Conservation (phyloP, 2,797 vertebrate genomes). For the Argentina silus region DNA sequence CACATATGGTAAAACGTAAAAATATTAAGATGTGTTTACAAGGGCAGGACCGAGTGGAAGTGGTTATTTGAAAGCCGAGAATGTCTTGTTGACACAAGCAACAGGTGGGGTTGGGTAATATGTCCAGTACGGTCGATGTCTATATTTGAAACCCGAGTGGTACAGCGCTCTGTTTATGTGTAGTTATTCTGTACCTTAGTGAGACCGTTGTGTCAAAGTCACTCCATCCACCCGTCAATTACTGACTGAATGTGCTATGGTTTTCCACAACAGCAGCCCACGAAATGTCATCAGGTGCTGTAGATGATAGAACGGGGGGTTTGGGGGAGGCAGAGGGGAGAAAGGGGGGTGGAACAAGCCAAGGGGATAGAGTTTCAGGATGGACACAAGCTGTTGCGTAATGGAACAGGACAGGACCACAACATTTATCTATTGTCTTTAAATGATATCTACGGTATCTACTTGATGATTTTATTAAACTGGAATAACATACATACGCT, state of each 20-base stretch:
- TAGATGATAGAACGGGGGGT: slow-evolving; percentile 3
- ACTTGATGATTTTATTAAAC: not conserved
- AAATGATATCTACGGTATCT: slow-evolving; percentile 17
- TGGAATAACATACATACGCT: too few relatives aligned
- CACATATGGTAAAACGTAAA: not conserved
- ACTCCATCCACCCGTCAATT: not conserved
- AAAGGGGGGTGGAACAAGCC: not conserved
- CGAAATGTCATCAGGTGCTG: slow-evolving; percentile 14
- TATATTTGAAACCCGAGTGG: slow-evolving; percentile 40
- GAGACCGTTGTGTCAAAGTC: slow-evolving; percentile 7
- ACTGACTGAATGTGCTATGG: not conserved
- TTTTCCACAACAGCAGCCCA: slow-evolving; percentile 16
- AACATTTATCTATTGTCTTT: slow-evolving; percentile 34
- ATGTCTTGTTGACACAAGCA: slow-evolving; percentile 35
- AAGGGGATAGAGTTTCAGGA: slow-evolving; percentile 28
- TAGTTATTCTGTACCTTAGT: slow-evolving; percentile 8
- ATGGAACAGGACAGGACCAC: slow-evolving; percentile 21
- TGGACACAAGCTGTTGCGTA: slow-evolving; percentile 3
- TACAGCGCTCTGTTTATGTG: slow-evolving; percentile 29
- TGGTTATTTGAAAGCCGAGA: slow-evolving; percentile 29
- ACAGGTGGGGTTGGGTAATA: slow-evolving; percentile 55
- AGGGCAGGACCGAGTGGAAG: slow-evolving; percentile 21
- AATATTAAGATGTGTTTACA: slow-evolving; percentile 36
- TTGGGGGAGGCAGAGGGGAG: slow-evolving; percentile 16
- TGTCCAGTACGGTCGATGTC: slow-evolving; percentile 15